A percentile compares a stretch with the other conserved stretches of the same genome.
These are phyloP conservation scores for Stenolophus ochropezus DNA, from an alignment of 2,888 invertebrate genomes.

Conservation along the genomic window DNA sequence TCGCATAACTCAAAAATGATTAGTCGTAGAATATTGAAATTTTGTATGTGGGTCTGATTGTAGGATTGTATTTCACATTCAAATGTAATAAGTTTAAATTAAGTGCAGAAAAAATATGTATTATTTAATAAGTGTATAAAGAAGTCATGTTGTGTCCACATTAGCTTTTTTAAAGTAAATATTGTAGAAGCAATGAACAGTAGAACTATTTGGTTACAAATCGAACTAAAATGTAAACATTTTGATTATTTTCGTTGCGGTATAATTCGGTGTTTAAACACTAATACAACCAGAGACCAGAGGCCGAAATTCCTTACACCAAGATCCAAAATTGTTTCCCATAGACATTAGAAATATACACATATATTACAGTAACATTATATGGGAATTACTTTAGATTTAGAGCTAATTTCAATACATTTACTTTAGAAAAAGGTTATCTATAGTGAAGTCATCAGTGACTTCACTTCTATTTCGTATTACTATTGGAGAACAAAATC, in stretches of 20 bases:
- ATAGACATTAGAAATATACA: slow-evolving; percentile 53
- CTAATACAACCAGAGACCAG: slow-evolving; percentile 9
- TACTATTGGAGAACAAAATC: slow-evolving; percentile 4
- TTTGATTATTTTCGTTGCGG: slow-evolving; percentile 26
- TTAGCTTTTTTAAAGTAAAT: too few relatives aligned
- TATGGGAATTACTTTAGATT: slow-evolving; percentile 31
- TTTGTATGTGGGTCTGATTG: too few relatives aligned
- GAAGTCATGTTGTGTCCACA: too few relatives aligned
- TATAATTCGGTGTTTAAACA: slow-evolving; percentile 41
- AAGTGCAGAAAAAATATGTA: too few relatives aligned
- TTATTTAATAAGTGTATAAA: too few relatives aligned
- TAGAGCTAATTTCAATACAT: slow-evolving; percentile 20
- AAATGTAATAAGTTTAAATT: too few relatives aligned
- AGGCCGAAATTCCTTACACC: slow-evolving; percentile 50
- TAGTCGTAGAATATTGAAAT: too few relatives aligned
- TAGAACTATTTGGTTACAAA: not conserved
- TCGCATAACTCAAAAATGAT: too few relatives aligned
- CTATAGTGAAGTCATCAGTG: too few relatives aligned
- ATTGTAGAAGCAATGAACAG: not conserved
- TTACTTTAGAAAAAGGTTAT: slow-evolving; percentile 28
- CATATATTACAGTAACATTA: slow-evolving; percentile 46
- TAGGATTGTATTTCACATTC: too few relatives aligned
- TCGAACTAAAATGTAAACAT: not conserved
- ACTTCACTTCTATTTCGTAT: too few relatives aligned
- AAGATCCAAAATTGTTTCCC: slow-evolving; percentile 57